Conservation (phyloP, 2,797 vertebrate genomes). For the Malacoctenus gilli region DNA sequence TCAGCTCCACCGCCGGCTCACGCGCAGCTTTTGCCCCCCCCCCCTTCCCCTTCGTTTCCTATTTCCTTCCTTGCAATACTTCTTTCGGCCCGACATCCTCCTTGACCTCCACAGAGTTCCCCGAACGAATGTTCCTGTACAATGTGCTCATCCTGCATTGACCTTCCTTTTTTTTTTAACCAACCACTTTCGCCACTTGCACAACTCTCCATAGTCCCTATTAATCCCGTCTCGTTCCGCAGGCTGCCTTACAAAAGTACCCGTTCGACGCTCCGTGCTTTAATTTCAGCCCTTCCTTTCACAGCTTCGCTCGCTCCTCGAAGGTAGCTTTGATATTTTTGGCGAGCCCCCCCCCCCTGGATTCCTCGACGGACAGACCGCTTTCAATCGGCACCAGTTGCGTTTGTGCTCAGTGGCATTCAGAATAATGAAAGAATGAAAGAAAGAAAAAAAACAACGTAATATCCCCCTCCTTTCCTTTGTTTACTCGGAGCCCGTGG, state of each 20-base stretch:
- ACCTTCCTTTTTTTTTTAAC: no score
- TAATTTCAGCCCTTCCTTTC: constrained; percentile 40
- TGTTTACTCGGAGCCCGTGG: constrained; percentile 64
- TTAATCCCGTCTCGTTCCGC: not conserved
- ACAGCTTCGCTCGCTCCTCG: constrained; percentile 33
- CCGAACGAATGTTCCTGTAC: no score
- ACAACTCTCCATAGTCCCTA: no score
- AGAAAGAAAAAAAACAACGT: constrained; percentile 7
- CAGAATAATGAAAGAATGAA: constrained; percentile 42
- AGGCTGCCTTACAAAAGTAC: constrained; percentile 35
- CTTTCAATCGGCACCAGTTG: constrained; percentile 6
- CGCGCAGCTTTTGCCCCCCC: constrained; percentile 3
- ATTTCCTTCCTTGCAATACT: constrained; percentile 26
- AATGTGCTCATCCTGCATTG: no score
- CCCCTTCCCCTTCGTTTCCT: constrained; percentile 5
- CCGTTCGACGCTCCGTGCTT: constrained; percentile 28
- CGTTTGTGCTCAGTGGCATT: constrained; percentile 29
- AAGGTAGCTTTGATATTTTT: constrained; percentile 22
- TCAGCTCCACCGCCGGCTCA: no score
- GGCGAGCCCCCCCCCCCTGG: constrained; percentile 13
- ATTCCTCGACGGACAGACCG: constrained; percentile 5
- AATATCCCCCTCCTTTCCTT: constrained; percentile 45
- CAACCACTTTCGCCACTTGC: no score
- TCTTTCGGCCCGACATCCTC: constrained; percentile 48
- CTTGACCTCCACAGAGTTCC: constrained; percentile 39